Evolutionary conservation across 64 coral and sea anemone genomes (phyloP), one percentile per base, ranked within the genome.

Genomic region (Actinia tenebrosa): DNA sequence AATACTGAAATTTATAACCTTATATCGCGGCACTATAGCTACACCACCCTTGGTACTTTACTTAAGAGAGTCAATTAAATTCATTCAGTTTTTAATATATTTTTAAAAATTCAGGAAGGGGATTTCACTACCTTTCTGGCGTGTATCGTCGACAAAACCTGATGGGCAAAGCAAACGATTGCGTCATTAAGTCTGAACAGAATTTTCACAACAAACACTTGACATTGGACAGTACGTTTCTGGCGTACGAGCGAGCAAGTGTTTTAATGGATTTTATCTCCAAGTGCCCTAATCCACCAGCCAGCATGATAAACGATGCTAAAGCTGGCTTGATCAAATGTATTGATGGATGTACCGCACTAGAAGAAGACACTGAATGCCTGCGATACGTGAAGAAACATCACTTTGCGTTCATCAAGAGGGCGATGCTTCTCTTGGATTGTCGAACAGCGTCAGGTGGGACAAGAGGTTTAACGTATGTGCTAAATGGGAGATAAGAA

Each of bases 341-440:
- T 60, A 91, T 91, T 10, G 77, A 87, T 13, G 16, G 86, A 22
- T 91, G 84, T 64, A 23, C 83, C 22, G 22, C 7, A 2, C 19
- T 91, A 13, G 84, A 91, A 27, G 90, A 81, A 2, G 85, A 82
- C 45, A 82, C 85, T 50, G 10, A 16, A 81, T 23, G 19, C 5
- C 79, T 20, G 22, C 61, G 79, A 27, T 91, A 91, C 78, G 26
- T 91, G 22, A 91, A 87, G 77, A 91, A 91, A 91, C 84, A 91
- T 56, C 90, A 91, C 16, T 91, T 91, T n/a, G 90, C 90, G 5
- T 87, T 91, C 1, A 91, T 91, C 10, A 91, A 91, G 62, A 22
- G 53, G 16, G 56, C 90, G 8, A 75, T 91, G 78, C 85, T 91
- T 16, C 59, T 91, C 62, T 53, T 91, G n/a, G 85, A 91, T 43